Evolutionary conservation across 2,113 vertebrate genomes (phyloP).

Genomic region (Leucosticte australis): DNA sequence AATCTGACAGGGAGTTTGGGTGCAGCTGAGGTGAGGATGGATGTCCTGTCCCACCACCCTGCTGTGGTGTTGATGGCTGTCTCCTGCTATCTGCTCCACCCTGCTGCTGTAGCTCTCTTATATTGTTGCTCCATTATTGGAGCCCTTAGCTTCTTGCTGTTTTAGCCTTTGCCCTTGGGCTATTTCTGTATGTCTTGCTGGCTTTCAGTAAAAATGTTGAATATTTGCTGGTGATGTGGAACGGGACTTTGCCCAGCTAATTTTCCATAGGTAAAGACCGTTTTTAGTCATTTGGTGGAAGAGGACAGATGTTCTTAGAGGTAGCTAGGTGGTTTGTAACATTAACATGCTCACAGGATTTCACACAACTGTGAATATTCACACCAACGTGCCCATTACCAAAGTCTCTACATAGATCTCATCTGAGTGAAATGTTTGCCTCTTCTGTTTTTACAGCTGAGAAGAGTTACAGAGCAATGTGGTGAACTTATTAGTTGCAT

Average conservation of each 20-base stretch:
- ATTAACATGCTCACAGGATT: background rate
- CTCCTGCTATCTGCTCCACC: background rate
- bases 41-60: background rate
- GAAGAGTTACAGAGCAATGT: background rate
- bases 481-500: background rate
- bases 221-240: background rate
- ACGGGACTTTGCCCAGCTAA: background rate
- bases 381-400: background rate
- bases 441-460: background rate
- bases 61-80: background rate
- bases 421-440: background rate
- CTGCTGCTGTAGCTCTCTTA: background rate
- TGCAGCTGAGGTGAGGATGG: background rate
- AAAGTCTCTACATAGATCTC: accelerated
- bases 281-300: background rate
- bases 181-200: background rate
- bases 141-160: background rate
- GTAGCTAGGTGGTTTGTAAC: background rate
- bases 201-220: background rate
- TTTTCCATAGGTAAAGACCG: background rate
- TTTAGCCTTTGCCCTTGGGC: background rate
- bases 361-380: background rate
- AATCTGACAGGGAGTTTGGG: background rate
- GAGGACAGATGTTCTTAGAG: background rate
- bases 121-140: background rate